A percentile compares a stretch with the other conserved stretches of the same genome.
Conservation (phyloP, 2,113 vertebrate genomes). For the Psilopogon haemacephalus region DNA sequence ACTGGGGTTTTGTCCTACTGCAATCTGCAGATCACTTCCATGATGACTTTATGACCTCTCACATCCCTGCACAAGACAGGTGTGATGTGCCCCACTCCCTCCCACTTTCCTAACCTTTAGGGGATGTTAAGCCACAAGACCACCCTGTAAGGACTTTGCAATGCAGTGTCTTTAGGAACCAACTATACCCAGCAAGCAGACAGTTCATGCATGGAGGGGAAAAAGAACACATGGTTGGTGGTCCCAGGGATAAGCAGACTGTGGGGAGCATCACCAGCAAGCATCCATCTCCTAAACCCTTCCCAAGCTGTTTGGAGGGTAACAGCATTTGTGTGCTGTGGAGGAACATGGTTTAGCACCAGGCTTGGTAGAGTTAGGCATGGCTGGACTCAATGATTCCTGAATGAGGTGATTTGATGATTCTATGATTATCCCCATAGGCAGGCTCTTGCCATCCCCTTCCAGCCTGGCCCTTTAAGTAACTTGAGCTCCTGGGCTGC, state of each 20-base stretch:
- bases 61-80: not conserved
- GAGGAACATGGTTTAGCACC: too few species aligned
- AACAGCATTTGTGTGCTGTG: too few species aligned
- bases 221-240: accelerated
- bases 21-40: accelerated
- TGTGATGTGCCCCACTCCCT: accelerated
- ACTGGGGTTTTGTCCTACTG: not conserved
- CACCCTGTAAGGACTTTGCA: not conserved
- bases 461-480: conserved; percentile 18
- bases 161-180: not conserved
- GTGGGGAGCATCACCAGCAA: not conserved
- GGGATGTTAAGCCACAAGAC: not conserved
- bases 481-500: not conserved
- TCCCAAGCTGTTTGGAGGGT: accelerated
- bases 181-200: not conserved
- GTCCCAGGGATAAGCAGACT: not conserved
- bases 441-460: not conserved
- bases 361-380: too few species aligned
- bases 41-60: not conserved
- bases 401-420: too few species aligned
- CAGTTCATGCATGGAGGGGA: not conserved
- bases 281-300: not conserved
- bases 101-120: not conserved
- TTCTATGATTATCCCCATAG: not conserved
- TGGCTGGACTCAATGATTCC: too few species aligned